phyloP scores from a whole-genome alignment of 2,888 invertebrate genomes.

The Uropetala carovei region DNA sequence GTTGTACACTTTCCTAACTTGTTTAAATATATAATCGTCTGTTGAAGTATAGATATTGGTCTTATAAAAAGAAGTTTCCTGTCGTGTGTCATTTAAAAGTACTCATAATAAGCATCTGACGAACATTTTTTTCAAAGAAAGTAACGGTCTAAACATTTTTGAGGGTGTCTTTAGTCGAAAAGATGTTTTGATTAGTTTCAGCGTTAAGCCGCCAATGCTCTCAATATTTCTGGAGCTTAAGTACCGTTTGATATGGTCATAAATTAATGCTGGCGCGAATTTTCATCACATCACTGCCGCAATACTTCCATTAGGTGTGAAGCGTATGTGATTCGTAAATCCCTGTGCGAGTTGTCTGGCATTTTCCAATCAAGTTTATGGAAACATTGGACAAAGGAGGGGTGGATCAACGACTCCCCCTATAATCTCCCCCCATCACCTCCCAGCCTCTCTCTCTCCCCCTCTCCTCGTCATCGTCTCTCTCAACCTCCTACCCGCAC shows the following conservation, averaged over 20 bases:
- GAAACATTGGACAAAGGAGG: conserved; percentile 63
- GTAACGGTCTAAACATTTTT: neutral
- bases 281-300: conserved; percentile 48
- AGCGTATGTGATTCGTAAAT: conserved; percentile 56
- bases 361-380: conserved; percentile 64
- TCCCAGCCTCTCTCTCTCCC: neutral
- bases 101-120: no score
- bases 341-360: conserved; percentile 58
- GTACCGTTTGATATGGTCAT: conserved; percentile 15
- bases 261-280: conserved; percentile 51
- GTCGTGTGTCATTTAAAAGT: no score
- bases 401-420: conserved; percentile 51
- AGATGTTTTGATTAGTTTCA: conserved; percentile 13
- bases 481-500: neutral
- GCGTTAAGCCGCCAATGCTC: neutral
- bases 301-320: conserved; percentile 54
- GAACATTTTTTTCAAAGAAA: no score
- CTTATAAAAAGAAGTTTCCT: no score
- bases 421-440: conserved; percentile 37
- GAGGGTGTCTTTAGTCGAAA: neutral
- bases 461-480: conserved; percentile 14
- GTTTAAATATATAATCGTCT: no score
- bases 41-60: no score
- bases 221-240: neutral
- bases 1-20: no score